phyloP scores from a whole-genome alignment of 2,888 invertebrate species.

The Podabrus alpinus region DNA sequence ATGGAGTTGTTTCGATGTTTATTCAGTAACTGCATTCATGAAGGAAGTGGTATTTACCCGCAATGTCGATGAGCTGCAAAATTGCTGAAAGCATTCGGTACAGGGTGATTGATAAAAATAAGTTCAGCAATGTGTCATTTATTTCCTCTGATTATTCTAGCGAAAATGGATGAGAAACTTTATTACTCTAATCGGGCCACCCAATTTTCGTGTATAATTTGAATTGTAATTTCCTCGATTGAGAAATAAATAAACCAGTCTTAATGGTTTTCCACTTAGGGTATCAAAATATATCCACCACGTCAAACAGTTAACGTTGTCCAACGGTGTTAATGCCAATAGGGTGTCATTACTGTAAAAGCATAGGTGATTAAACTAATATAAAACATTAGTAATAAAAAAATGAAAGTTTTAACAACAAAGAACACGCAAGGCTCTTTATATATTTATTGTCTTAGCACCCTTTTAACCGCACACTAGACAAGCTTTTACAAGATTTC shows the following conservation, averaged over 20 bases:
- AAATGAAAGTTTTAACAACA: slow-evolving; percentile 14
- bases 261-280: background rate
- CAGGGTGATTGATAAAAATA: background rate
- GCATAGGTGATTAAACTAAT: slow-evolving; percentile 18
- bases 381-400: slow-evolving; percentile 26
- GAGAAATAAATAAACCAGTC: too few species aligned
- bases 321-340: background rate
- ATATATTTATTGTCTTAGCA: slow-evolving; percentile 35
- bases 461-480: slow-evolving; percentile 32
- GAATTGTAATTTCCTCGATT: background rate
- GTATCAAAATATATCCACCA: background rate
- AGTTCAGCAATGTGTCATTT: background rate
- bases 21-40: background rate
- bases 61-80: background rate
- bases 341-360: background rate
- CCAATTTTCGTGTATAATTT: background rate
- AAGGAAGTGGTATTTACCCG: background rate
- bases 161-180: background rate
- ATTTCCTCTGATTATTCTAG: background rate
- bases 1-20: background rate
- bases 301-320: background rate
- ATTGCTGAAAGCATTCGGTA: background rate
- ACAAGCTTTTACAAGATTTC: slow-evolving; percentile 38
- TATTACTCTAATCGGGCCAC: background rate
- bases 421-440: slow-evolving; percentile 20